Percentiles rank a stretch among this genome's conserved stretches.
These are phyloP conservation scores for Aphrophora alni DNA, from an alignment of 2,888 invertebrate genomes.

Conservation along the genomic window DNA sequence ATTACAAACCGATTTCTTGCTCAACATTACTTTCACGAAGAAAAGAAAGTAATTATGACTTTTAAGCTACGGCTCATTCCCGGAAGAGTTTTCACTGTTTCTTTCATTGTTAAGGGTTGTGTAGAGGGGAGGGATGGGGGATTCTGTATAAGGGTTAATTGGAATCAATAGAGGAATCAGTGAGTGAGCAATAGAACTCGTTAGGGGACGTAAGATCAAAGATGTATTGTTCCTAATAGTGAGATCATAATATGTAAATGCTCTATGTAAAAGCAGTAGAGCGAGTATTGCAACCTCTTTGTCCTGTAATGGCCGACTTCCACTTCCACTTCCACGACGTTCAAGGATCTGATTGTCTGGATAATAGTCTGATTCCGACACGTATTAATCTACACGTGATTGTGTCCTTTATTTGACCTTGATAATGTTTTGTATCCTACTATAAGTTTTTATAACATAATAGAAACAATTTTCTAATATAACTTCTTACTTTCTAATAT, in stretches of 20 bases:
- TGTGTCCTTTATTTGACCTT: too few species aligned
- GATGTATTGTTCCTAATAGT: neutral
- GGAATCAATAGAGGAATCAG: neutral
- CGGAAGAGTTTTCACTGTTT: neutral
- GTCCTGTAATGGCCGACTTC: neutral
- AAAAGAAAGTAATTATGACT: neutral
- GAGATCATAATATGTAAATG: constrained; percentile 7
- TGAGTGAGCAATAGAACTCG: neutral
- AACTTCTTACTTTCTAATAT: too few species aligned
- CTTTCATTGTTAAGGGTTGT: neutral
- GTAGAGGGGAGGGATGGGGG: neutral
- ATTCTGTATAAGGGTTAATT: constrained; percentile 9
- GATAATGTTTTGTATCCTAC: too few species aligned
- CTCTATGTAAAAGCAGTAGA: neutral
- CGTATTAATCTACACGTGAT: neutral
- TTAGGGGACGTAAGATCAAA: neutral
- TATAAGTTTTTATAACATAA: too few species aligned
- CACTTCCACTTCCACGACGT: neutral
- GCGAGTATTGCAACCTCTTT: neutral
- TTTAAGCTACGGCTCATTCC: neutral
- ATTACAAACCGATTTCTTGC: too few species aligned
- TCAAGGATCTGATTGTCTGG: neutral
- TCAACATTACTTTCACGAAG: neutral
- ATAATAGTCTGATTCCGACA: neutral
- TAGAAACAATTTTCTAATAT: too few species aligned